These are phyloP conservation scores for Cheilosia variabilis DNA, from an alignment of 2,888 invertebrate genomes.

Conservation along the genomic window DNA sequence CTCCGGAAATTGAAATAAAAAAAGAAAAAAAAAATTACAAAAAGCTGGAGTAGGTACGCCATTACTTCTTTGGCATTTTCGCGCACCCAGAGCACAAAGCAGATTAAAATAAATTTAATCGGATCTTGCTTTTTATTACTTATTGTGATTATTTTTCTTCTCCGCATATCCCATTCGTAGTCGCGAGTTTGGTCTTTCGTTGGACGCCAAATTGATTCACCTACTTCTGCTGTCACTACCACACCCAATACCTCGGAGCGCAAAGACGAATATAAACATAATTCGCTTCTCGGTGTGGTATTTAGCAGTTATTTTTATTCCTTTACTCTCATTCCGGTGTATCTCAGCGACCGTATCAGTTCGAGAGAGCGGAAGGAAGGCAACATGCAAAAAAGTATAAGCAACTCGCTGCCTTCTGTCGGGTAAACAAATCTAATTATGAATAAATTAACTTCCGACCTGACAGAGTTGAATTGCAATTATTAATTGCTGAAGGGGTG, in stretches of 20 bases:
- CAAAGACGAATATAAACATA: constrained; percentile 14
- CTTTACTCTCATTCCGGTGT: constrained; percentile 32
- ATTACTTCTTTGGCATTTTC: background rate
- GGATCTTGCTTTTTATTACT: constrained; percentile 60
- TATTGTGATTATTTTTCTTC: constrained; percentile 15
- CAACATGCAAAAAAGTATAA: background rate
- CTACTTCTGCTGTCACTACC: constrained; percentile 47
- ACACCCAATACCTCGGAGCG: constrained; percentile 55
- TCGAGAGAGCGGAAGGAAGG: constrained; percentile 22
- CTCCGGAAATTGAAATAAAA: constrained; percentile 30
- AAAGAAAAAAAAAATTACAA: constrained; percentile 11
- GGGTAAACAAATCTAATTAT: constrained; percentile 74
- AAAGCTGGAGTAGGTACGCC: constrained; percentile 2
- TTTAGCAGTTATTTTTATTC: constrained; percentile 17
- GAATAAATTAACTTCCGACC: constrained; percentile 74
- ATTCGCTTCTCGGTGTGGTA: background rate
- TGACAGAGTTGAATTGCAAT: constrained; percentile 71
- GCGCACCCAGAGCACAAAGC: constrained; percentile 44
- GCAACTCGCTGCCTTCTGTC: constrained; percentile 66
- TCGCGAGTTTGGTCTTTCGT: constrained; percentile 16
- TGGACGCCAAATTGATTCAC: constrained; percentile 44
- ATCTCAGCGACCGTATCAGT: constrained; percentile 26
- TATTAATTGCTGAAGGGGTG: constrained; percentile 59
- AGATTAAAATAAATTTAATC: constrained; percentile 71
- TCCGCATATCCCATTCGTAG: background rate